Evolutionary conservation across 2,113 vertebrate species (phyloP), one percentile per base, ranked within the genome.

Genomic region (Aegotheles bennettii): DNA sequence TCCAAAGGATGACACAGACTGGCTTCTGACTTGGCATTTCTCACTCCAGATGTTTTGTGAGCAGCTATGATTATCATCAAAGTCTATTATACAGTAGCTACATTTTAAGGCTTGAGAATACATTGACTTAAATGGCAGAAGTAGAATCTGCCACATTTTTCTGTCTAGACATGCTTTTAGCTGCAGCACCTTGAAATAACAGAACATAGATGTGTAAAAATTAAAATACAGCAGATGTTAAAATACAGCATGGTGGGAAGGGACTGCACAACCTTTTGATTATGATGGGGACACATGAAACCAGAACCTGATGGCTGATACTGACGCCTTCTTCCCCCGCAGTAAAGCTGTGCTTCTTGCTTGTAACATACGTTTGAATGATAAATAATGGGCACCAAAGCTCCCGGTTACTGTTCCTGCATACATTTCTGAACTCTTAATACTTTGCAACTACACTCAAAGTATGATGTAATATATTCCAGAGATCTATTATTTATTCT

Each of bases 111-210:
- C 47, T 47, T 47, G 59, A 85, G 80, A 85, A 80, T 35, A 26
- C 47, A 29, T 24, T 69, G 47, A 57, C 25, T 73, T 85, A 64
- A 86, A 54, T 0, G 11, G 40, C 13, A 3, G 82, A 95, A 74
- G 85, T 70, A 59, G 78, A 85, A 94, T 85, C 59, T 82, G 54
- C 74, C 67, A 77, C 35, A 11, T 87, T 90, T 86, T 87, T 90
- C 74, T 87, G 71, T 90, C 91, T 95, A 82, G 87, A 90, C 54
- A 10, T 79, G 87, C 75, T 91, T 91, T 95, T 93, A 91, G 78
- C 76, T 80, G 45, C 57, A 57, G 29, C 3, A 2, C 59, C 76
- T 68, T 90, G 35, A 89, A 82, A 82, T 60, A 67, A 75, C 11
- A 60, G 69, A 74, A 60, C 28, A n/a, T 9, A 31, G 33, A 29